Percentiles rank a stretch among this genome's conserved stretches.
Conservation (phyloP, 2,888 invertebrate species). For the Girardia tigrina region DNA sequence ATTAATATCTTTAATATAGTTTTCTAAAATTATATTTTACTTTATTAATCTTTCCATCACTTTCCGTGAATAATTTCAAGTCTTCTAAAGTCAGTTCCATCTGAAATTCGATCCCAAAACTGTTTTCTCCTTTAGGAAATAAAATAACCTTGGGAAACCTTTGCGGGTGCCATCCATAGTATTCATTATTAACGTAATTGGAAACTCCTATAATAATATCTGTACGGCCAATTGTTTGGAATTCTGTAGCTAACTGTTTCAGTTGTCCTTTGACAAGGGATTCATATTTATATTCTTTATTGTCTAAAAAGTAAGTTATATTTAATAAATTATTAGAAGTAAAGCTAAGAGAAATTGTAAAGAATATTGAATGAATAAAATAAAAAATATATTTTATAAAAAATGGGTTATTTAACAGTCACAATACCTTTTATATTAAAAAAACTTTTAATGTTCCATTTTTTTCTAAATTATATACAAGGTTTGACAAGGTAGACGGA, state of each 20-base stretch:
- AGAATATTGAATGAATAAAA: too few relatives aligned
- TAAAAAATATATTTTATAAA: too few relatives aligned
- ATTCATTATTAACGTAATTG: background rate
- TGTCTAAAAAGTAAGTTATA: background rate
- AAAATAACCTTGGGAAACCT: background rate
- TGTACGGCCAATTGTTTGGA: background rate
- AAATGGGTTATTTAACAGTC: too few relatives aligned
- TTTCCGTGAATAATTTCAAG: background rate
- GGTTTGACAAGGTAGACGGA: too few relatives aligned
- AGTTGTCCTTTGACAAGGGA: constrained; percentile 3
- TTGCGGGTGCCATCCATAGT: constrained; percentile 2
- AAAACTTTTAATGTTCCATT: too few relatives aligned
- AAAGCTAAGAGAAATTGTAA: too few relatives aligned
- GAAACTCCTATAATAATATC: constrained; percentile 8
- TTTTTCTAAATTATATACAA: too few relatives aligned
- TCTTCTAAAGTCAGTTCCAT: background rate
- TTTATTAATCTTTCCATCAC: background rate
- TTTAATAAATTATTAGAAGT: too few relatives aligned
- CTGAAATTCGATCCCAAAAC: background rate
- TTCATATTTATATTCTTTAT: background rate
- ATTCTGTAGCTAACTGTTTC: background rate
- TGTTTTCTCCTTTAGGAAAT: constrained; percentile 11
- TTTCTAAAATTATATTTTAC: background rate
- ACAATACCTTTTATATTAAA: too few relatives aligned
- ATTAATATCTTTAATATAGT: too few relatives aligned